Conservation (phyloP, 1,140 invertebrate genomes). For the Zaprionus capensis region DNA sequence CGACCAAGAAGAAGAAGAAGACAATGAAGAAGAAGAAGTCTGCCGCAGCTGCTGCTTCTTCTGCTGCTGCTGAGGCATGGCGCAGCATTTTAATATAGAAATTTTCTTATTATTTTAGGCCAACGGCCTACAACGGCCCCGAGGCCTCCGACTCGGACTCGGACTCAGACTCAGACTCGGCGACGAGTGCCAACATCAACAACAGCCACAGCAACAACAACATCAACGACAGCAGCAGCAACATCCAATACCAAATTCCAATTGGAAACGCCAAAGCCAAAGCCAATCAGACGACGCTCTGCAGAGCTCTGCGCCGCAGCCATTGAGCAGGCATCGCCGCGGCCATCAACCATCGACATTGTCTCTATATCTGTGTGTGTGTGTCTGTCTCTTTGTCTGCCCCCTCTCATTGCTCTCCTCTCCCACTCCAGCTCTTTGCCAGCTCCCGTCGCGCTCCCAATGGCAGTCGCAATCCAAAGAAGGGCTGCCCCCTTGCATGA, state of each 20-base stretch:
- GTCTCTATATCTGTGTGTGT: background rate
- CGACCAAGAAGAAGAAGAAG: background rate
- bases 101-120: slow-evolving; percentile 83
- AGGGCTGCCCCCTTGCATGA: slow-evolving; percentile 46
- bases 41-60: slow-evolving; percentile 14
- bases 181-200: slow-evolving; percentile 34
- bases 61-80: slow-evolving; percentile 64
- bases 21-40: background rate
- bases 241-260: slow-evolving; percentile 65
- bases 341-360: slow-evolving; percentile 28
- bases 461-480: slow-evolving; percentile 44
- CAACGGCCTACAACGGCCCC: slow-evolving; percentile 81
- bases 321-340: slow-evolving; percentile 37
- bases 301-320: slow-evolving; percentile 24
- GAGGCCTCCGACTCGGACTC: slow-evolving; percentile 26
- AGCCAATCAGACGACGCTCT: slow-evolving; percentile 42
- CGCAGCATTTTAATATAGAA: slow-evolving; percentile 82
- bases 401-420: background rate
- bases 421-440: background rate
- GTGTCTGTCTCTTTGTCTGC: slow-evolving; percentile 8
- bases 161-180: background rate
- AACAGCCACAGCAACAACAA: slow-evolving; percentile 12
- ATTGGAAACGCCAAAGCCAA: slow-evolving; percentile 37
- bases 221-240: slow-evolving; percentile 29
- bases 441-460: slow-evolving; percentile 8